These are phyloP conservation scores for Teleopsis dalmanni DNA, from an alignment of 1,140 invertebrate species.

Conservation along the genomic window DNA sequence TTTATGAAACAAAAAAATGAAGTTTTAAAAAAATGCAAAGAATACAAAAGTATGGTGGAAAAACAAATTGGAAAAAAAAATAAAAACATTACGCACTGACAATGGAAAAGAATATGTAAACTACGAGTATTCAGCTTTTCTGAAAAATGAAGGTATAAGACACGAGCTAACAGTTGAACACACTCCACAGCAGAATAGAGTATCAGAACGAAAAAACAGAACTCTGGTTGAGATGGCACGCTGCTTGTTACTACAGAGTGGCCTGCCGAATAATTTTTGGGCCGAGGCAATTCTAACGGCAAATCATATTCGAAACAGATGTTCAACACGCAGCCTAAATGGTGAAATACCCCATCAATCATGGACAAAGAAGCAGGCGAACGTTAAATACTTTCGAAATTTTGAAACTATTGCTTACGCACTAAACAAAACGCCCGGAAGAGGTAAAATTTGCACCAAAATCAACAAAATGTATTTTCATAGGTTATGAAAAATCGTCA, in stretches of 20 bases:
- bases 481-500: conserved; percentile 41
- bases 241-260: conserved; percentile 38
- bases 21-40: conserved; percentile 21
- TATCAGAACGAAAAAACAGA: conserved; percentile 26
- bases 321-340: conserved; percentile 10
- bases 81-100: conserved; percentile 26
- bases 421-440: conserved; percentile 33
- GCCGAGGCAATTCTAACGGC: conserved; percentile 21
- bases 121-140: conserved; percentile 21
- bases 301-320: no score
- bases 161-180: conserved; percentile 24
- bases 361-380: conserved; percentile 21
- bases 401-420: conserved; percentile 34
- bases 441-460: conserved; percentile 39
- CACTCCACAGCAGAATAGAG: conserved; percentile 35
- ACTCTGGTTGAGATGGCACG: conserved; percentile 28
- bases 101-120: conserved; percentile 30
- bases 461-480: conserved; percentile 33
- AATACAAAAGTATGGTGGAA: conserved; percentile 26
- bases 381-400: conserved; percentile 31
- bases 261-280: conserved; percentile 23
- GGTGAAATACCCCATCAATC: conserved; percentile 12
- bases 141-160: conserved; percentile 12
- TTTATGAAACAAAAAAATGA: conserved; percentile 30
- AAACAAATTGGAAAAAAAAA: conserved; percentile 23